Conservation (phyloP, 2,113 vertebrate genomes). For the Ursus arctos region DNA sequence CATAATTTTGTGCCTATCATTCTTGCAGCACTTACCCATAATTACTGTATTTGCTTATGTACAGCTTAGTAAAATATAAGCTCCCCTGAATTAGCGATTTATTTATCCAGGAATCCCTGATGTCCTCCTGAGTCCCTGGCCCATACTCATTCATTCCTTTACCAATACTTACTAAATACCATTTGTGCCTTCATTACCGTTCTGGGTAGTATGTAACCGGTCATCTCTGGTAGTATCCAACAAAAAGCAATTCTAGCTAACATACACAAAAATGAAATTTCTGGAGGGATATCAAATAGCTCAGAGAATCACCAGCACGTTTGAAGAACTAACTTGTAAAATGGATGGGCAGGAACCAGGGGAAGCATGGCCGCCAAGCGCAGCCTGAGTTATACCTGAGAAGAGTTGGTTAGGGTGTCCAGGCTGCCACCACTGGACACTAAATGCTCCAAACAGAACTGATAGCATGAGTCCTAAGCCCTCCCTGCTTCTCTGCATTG, state of each 20-base stretch:
- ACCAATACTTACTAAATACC: not conserved
- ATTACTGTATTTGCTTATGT: not conserved
- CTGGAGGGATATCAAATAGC: not conserved
- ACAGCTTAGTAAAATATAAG: not conserved
- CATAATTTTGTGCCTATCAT: not conserved
- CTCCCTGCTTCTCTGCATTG: not conserved
- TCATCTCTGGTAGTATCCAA: not conserved
- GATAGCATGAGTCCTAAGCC: not conserved
- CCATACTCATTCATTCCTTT: not conserved
- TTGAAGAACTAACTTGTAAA: not conserved
- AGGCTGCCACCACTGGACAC: not conserved
- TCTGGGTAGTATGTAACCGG: not conserved
- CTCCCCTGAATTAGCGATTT: constrained; percentile 28
- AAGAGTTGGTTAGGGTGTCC: not conserved
- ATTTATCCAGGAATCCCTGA: not conserved
- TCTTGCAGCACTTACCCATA: not conserved
- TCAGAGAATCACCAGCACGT: not conserved
- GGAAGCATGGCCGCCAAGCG: not conserved
- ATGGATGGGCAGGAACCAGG: not conserved
- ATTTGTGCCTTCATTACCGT: not conserved
- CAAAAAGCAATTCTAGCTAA: not conserved
- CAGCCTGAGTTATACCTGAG: not conserved
- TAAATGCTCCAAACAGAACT: not conserved
- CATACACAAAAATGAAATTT: not conserved
- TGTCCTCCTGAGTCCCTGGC: not conserved